Base-by-base conservation (phyloP, 2,113 vertebrate genomes). In the Sciurus niger region DNA sequence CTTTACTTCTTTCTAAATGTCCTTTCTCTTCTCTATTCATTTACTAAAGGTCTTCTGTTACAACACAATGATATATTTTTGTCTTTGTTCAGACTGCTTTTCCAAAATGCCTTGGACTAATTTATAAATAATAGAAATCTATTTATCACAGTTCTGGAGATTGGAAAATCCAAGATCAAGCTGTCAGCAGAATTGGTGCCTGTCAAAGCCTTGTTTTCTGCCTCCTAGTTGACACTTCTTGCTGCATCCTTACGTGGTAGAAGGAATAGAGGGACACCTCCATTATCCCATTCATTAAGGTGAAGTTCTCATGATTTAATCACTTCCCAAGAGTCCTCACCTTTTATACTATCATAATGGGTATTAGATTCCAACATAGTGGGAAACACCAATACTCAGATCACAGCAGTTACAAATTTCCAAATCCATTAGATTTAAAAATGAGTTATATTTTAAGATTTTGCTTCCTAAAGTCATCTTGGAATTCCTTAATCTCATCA, bases 381-480 rank as follows among this genome's bases (percentile, higher is more conserved):
- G 22, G 16, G 13, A 34, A 9, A 87, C 2, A 65, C 65, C 22
- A 86, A 30, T 58, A 78, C 63, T 90, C 65, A 86, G 48, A 74
- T 10, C 32, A 24, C 28, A 95, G 60, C 22, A 83, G n/a, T 60
- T 82, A 93, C 6, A 63, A 77, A 85, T 68, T 82, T 65, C 17
- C 37, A 97, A 83, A 90, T 72, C 90, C 40, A 73, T 53, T 58
- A 58, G 84, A 72, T 93, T 76, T 58, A 40, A 40, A 34, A 51
- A 77, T 80, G 17, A 95, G 43, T 88, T 94, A 73, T 12, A 86
- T 82, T 77, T 93, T 90, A 82, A 58, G 14, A 96, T 65, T 76
- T 93, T 80, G 6, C 30, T 84, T 72, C 8, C 12, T 78, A 51
- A 94, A 92, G 89, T 77, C 22, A 90, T 60, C 22, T 84, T 84